A percentile compares a stretch with the other conserved stretches of the same genome.
Conservation (phyloP, 2,113 vertebrate species). For the Crotalus tigris region DNA sequence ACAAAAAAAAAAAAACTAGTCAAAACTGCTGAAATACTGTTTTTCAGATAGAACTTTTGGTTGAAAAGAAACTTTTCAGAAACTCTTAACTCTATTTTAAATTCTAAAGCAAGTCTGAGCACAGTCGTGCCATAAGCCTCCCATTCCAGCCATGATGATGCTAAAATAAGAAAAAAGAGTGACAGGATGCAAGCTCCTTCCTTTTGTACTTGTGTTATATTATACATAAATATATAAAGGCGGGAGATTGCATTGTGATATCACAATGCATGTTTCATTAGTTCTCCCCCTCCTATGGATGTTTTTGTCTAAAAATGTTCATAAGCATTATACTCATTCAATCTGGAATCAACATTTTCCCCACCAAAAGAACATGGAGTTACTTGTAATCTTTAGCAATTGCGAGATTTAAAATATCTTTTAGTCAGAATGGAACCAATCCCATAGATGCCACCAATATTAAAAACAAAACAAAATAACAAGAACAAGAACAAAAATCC, state of each 20-base stretch:
- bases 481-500: no score
- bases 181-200: neutral
- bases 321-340: neutral
- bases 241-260: neutral
- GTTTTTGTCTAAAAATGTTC: neutral
- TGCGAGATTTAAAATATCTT: no score
- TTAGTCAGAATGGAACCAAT: no score
- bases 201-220: neutral
- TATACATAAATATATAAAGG: neutral
- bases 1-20: neutral
- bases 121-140: neutral
- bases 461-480: no score
- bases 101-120: neutral
- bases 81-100: neutral
- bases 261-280: neutral
- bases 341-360: neutral
- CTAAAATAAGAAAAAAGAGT: neutral
- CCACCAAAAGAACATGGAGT: no score
- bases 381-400: no score
- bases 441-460: no score
- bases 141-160: neutral
- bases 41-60: neutral
- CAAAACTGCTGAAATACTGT: neutral
- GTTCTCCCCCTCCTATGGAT: neutral
- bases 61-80: neutral